Base-by-base conservation (phyloP, 2,888 invertebrate genomes). In the Galerucella calmariensis region DNA sequence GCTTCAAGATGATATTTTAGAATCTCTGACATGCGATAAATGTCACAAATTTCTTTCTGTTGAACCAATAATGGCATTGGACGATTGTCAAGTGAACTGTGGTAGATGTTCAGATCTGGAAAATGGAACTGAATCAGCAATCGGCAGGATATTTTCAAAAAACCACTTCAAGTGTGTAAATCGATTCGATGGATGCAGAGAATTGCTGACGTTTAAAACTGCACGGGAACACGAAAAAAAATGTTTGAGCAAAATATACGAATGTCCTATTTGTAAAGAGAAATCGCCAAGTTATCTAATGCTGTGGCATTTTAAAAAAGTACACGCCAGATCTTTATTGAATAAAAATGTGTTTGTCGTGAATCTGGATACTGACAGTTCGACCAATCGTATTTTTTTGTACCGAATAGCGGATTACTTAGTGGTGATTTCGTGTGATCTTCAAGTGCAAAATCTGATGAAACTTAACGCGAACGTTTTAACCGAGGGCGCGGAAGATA, bases 41-140 rank as follows among this genome's bases (percentile, higher is more conserved):
- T 59, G 59, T 27, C 10, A 59, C 3, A 59, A 59, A 59, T 59
- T 24, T 59, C 12, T 59, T 10, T 59, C 59, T 4, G 59, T 59
- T 10, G 14, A 59, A 27, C 59, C 59, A 27, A 27, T 59, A 59
- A 24, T 27, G 14, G 4, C 24, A 59, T 20, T 27, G 3, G 11
- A 20, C 2, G 20, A 59, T 27, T 11, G 24, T 27, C 14, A 27
- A 27, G 20, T 59, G 27, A 59, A 12, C 11, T 59, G 59, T 24
- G 59, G 59, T 12, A 59, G 59, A 59, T 59, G 59, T 59, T 2
- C 59, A 4, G 14, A 53, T 2, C 20, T 3, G 1, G 14, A 59
- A 59, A 12, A 27, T 9, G 59, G 59, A 27, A n/a, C 10, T 27
- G 27, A 27, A 11, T 24, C 59, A 10, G 20, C 27, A 27, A 27